phyloP scores from a whole-genome alignment of 2,797 vertebrate species.

The Xenopus petersii region DNA sequence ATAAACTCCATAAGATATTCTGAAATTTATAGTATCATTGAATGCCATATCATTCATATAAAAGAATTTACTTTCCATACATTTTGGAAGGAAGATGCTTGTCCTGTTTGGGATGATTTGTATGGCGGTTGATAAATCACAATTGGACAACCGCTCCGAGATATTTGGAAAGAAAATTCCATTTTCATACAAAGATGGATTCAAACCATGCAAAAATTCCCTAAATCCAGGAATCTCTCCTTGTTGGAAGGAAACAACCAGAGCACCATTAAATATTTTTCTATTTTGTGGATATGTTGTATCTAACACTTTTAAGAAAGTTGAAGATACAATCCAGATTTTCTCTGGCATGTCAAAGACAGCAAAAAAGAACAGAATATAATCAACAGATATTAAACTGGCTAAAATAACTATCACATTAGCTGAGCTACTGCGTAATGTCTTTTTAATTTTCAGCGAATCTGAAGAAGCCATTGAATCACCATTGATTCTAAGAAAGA shows the following conservation, averaged over 20 bases:
- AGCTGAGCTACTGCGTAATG: neutral
- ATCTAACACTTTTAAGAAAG: neutral
- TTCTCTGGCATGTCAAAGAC: neutral
- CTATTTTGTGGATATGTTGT: neutral
- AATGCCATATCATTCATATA: neutral
- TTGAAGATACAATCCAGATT: neutral
- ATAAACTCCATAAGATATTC: slow-evolving; percentile 1
- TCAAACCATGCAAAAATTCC: neutral
- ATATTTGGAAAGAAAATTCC: too few relatives aligned
- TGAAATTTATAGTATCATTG: neutral
- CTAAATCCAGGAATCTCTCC: slow-evolving; percentile 1
- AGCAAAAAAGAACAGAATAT: neutral
- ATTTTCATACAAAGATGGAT: neutral
- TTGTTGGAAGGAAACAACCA: neutral
- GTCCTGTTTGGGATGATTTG: too few relatives aligned
- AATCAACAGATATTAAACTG: neutral
- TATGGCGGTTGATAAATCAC: too few relatives aligned
- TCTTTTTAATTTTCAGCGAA: neutral
- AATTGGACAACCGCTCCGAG: too few relatives aligned
- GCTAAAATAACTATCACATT: slow-evolving; percentile 16
- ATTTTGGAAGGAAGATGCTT: neutral
- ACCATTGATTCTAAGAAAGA: neutral
- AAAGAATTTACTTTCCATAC: neutral
- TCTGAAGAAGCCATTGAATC: neutral
- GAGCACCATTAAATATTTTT: neutral